Base-by-base conservation (phyloP, 2,113 vertebrate genomes). In the Alexandromys fortis region DNA sequence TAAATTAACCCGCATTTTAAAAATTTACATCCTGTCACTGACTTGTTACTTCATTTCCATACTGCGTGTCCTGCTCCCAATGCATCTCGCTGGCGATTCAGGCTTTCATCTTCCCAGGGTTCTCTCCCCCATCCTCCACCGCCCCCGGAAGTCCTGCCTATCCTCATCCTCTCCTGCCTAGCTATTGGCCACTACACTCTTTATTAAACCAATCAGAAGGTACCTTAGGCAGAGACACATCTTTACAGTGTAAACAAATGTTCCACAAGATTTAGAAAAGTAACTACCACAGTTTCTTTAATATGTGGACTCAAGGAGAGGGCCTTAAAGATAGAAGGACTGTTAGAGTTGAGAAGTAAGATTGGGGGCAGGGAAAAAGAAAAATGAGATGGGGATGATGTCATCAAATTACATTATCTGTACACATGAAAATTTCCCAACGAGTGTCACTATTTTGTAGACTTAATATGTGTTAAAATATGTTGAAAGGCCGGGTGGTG, bases 81-180 rank as follows among this genome's bases (percentile, higher is more conserved):
- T n/a, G 70, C 1, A 3, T 72, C 70, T 1, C 0, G 6, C 33
- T 72, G 70, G 70, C 7, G 0, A n/a, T n/a, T 72, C 35, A 35
- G 7, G 35, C 7, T 72, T 72, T 72, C 68, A 21, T 72, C 35
- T n/a, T 72, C 70, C 70, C 68, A 70, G 68, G 16, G 68, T 17
- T 70, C 68, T 70, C 68, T 19, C 68, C 8, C 5, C 68, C 5
- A 4, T 45, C 45, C 45, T 5, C 45, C 45, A 4, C 42, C 42
- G 3, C 42, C 49, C 45, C 45, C 4, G 14, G 68, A n/a, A 70
- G 68, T 70, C 33, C 33, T 5, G 33, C 68, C 33, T 70, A 70
- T 35, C 5, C 14, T 35, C 68, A 70, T 35, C 5, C 14, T 35
- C 68, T 70, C 33, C 35, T 72, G 35, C 17, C 68, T n/a, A n/a